Evolutionary conservation across 2,888 invertebrate species (phyloP).

Genomic region (Sphaerophoria rueppellii): DNA sequence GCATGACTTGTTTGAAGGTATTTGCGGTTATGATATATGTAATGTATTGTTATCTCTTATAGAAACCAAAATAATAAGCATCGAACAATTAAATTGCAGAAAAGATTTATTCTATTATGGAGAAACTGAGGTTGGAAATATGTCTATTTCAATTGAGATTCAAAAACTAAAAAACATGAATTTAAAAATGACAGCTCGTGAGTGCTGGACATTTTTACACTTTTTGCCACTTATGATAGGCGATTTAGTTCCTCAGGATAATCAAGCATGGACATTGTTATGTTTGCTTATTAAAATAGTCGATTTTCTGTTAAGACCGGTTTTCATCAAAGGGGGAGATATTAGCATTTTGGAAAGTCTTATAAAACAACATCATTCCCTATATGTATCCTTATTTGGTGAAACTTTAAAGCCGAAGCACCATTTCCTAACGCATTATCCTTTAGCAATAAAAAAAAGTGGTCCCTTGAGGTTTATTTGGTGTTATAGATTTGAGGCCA

Average conservation of each 20-base stretch:
- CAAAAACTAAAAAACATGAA: no score
- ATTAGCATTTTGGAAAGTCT: no score
- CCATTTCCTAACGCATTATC: constrained; percentile 28
- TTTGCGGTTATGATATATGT: constrained; percentile 26
- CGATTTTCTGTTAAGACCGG: constrained; percentile 2
- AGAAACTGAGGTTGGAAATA: no score
- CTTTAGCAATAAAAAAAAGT: constrained; percentile 23
- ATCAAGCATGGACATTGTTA: not conserved
- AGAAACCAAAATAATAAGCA: not conserved
- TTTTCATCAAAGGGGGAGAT: not conserved
- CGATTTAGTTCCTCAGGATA: constrained; percentile 7
- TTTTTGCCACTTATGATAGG: constrained; percentile 9
- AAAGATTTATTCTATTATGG: no score
- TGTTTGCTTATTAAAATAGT: not conserved
- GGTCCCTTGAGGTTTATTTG: constrained; percentile 21
- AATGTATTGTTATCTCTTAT: constrained; percentile 13
- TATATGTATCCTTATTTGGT: constrained; percentile 39
- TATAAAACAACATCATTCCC: constrained; percentile 27
- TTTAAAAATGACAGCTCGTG: constrained; percentile 21
- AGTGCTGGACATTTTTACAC: constrained; percentile 21
- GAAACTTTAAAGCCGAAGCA: constrained; percentile 25
- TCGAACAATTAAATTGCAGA: no score
- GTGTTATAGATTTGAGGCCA: constrained; percentile 28
- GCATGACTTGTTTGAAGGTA: constrained; percentile 36
- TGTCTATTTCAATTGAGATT: no score